Evolutionary conservation across 2,888 invertebrate species (phyloP).

Genomic region (Eupithecia subfuscata): DNA sequence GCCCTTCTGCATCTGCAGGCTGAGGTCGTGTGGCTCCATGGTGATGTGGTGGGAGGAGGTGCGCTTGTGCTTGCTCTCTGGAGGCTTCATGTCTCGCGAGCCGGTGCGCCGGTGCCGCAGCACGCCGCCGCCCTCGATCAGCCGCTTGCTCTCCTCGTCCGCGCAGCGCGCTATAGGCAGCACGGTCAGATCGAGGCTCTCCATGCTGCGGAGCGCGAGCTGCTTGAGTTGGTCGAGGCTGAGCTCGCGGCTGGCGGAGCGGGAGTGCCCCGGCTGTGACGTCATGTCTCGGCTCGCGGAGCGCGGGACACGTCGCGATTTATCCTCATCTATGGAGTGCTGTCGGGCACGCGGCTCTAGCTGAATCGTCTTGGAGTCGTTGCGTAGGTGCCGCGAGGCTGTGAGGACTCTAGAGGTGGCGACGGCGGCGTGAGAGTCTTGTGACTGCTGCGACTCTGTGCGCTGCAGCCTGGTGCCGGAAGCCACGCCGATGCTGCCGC

Average conservation of each 20-base stretch:
- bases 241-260: constrained; percentile 80
- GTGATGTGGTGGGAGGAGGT: constrained; percentile 80
- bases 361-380: constrained; percentile 86
- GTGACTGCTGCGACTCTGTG: constrained; percentile 76
- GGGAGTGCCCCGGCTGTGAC: constrained; percentile 72
- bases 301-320: constrained; percentile 53
- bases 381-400: constrained; percentile 83
- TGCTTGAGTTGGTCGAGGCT: constrained; percentile 77
- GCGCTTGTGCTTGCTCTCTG: constrained; percentile 72
- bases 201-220: constrained; percentile 77
- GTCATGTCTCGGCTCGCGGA: constrained; percentile 77
- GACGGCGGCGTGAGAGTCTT: constrained; percentile 57
- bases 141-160: constrained; percentile 78
- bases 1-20: constrained; percentile 71
- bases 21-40: constrained; percentile 71
- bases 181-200: constrained; percentile 73
- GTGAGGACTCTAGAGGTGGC: constrained; percentile 75
- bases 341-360: constrained; percentile 83
- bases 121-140: constrained; percentile 72
- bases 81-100: constrained; percentile 80
- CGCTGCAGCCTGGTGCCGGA: constrained; percentile 62
- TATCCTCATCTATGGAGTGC: constrained; percentile 64
- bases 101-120: constrained; percentile 85
- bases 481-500: constrained; percentile 38
- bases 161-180: constrained; percentile 68